A percentile compares a stretch with the other conserved stretches of the same genome.
These are phyloP conservation scores for Acrocephalus arundinaceus DNA, from an alignment of 2,113 vertebrate species.

Conservation along the genomic window DNA sequence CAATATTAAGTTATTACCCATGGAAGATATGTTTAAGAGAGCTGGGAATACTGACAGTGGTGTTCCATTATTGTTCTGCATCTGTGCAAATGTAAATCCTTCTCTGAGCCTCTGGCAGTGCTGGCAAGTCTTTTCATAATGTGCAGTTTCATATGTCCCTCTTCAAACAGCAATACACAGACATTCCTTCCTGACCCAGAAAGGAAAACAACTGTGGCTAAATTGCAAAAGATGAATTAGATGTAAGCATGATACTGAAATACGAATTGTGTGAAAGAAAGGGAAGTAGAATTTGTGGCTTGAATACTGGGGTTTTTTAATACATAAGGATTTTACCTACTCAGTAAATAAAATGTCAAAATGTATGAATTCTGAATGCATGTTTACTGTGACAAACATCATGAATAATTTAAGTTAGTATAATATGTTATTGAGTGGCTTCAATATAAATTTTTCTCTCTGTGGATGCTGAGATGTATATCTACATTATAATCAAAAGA, in stretches of 20 bases:
- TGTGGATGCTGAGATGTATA: background rate
- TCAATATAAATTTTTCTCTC: background rate
- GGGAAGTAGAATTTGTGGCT: background rate
- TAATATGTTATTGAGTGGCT: background rate
- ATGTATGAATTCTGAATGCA: background rate
- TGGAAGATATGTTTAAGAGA: background rate
- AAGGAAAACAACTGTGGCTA: background rate
- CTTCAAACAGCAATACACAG: background rate
- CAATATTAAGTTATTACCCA: background rate
- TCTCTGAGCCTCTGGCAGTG: background rate
- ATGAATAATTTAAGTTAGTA: background rate
- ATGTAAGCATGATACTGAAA: background rate
- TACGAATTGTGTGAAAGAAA: background rate
- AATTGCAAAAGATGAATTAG: background rate
- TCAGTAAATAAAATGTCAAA: background rate
- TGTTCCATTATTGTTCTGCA: background rate
- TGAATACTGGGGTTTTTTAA: background rate
- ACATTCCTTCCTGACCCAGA: background rate
- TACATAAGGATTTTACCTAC: background rate
- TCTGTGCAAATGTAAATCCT: conserved; percentile 9
- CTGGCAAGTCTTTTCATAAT: background rate
- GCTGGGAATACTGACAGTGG: background rate
- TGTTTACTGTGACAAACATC: background rate
- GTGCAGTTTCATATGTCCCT: background rate
- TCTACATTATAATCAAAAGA: background rate